Conservation (phyloP, 2,113 vertebrate genomes). For the Spermophilus dauricus region DNA sequence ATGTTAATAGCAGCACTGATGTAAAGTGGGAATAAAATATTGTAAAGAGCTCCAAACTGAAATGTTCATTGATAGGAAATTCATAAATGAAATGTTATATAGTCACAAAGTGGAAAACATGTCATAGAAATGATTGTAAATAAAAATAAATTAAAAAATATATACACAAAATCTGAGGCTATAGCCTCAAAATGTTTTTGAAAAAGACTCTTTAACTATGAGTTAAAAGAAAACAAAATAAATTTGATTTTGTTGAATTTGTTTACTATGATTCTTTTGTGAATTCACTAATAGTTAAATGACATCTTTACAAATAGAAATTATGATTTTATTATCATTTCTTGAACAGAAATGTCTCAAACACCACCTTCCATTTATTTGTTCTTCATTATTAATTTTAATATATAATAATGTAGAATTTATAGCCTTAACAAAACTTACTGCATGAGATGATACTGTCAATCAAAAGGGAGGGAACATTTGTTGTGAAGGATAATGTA, state of each 20-base stretch:
- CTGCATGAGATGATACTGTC: neutral
- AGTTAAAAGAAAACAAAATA: slow-evolving; percentile 5
- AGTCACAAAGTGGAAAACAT: too few relatives aligned
- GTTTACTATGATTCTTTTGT: neutral
- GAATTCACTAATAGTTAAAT: neutral
- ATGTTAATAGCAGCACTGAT: too few relatives aligned
- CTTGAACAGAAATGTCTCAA: slow-evolving; percentile 14
- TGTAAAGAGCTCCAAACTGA: too few relatives aligned
- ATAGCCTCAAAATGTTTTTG: slow-evolving; percentile 22
- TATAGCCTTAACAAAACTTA: neutral
- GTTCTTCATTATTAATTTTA: neutral
- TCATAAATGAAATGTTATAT: too few relatives aligned
- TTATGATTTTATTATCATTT: slow-evolving; percentile 14
- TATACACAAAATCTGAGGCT: slow-evolving; percentile 23
- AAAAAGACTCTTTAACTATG: neutral
- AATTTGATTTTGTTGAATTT: neutral
- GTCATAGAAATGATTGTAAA: too few relatives aligned
- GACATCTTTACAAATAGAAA: slow-evolving; percentile 24
- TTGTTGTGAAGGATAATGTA: neutral
- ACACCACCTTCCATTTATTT: neutral
- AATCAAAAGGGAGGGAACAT: neutral
- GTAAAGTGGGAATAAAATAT: too few relatives aligned
- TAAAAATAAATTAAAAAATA: too few relatives aligned
- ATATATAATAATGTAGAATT: neutral
- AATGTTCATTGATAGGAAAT: too few relatives aligned